Evolutionary conservation across 1,140 invertebrate genomes (phyloP), one percentile per base, ranked within the genome.

Genomic region (Drosophila ohnishii): DNA sequence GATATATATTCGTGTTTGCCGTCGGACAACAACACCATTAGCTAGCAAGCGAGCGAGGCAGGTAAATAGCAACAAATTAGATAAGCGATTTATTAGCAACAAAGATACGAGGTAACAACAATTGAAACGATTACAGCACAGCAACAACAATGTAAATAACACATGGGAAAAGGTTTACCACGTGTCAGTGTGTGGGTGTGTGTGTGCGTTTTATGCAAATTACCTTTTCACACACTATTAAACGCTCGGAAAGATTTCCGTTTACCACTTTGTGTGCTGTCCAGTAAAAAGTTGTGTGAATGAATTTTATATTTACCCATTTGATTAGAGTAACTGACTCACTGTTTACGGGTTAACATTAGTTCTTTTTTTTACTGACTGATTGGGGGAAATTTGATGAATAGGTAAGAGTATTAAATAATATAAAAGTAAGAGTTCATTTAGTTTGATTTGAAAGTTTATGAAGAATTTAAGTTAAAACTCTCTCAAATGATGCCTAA

Each of bases 61-160:
- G 72, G 55, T 80, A 73, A 84, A 84, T 72, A 79, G 67, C 66
- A 84, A 80, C 80, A 84, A 84, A 84, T 80, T 80, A 84, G 81
- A 84, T 84, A 84, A 84, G 80, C 80, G 59, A 75, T 84, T 76
- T 84, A 84, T 84, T 84, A 85, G 66, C 80, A 56, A 63, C 28
- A 30, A 30, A 65, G 58, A 79, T 75, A 84, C 39, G 57, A 32
- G 55, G 42, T 47, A 56, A 42, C 35, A 55, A 70, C 32, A 59
- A 61, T 53, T 35, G 35, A 48, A 48, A 64, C 57, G 61, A 59
- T 78, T 74, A 74, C 57, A 60, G 50, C 66, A 66, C 79, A 40
- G 13, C 58, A 61, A 63, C 53, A 73, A 71, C 47, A 78, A 30
- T 55, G 48, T 60, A 22, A 34, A 25, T 32, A 60, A 60, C 45